Evolutionary conservation across 2,888 invertebrate species (phyloP).

Genomic region (Omphaloscelis lunosa): DNA sequence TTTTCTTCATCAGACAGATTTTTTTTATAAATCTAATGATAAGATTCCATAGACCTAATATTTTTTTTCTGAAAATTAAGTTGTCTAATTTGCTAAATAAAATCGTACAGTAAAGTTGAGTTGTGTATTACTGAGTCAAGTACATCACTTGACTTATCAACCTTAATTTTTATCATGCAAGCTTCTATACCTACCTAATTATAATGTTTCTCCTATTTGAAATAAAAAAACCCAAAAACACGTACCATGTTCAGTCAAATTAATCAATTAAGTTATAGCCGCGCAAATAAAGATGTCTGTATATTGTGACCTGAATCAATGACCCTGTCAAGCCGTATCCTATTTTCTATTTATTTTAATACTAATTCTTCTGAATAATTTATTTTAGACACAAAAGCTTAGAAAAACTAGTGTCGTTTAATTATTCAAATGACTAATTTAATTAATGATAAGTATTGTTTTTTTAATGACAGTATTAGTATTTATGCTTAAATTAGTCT

Average conservation of each 20-base stretch:
- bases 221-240: not conserved
- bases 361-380: slow-evolving; percentile 18
- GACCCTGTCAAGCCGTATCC: slow-evolving; percentile 29
- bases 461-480: slow-evolving; percentile 2
- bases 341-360: slow-evolving; percentile 26
- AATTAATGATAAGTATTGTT: slow-evolving; percentile 16
- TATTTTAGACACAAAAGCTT: slow-evolving; percentile 12
- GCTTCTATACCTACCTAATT: too few species aligned
- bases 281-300: slow-evolving; percentile 46
- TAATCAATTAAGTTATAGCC: slow-evolving; percentile 6
- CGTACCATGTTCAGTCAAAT: not conserved
- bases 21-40: not conserved
- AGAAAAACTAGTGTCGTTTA: slow-evolving; percentile 8
- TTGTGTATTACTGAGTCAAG: not conserved
- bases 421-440: slow-evolving; percentile 21
- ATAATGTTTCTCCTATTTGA: not conserved
- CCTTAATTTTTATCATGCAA: not conserved
- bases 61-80: not conserved
- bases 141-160: not conserved
- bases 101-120: not conserved
- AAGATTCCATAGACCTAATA: not conserved
- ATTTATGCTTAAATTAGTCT: not conserved
- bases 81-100: not conserved
- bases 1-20: not conserved
- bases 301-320: slow-evolving; percentile 22